These are phyloP conservation scores for Narcine bancroftii DNA, from an alignment of 2,113 vertebrate genomes.

Conservation along the genomic window DNA sequence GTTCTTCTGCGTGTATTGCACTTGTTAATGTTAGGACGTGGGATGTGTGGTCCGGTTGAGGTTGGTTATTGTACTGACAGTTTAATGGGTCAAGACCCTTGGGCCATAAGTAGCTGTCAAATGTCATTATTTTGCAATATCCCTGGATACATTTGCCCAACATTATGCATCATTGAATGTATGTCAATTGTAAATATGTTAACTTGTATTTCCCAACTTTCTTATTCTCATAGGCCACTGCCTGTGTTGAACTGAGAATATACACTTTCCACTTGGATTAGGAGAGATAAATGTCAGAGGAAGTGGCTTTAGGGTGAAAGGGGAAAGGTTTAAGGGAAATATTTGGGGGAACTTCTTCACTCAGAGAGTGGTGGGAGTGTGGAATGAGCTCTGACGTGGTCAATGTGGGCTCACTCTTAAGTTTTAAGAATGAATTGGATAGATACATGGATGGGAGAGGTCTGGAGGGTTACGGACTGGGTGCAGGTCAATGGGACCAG, in stretches of 20 bases:
- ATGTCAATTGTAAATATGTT: neutral
- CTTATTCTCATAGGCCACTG: neutral
- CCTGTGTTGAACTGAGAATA: neutral
- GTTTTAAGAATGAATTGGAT: too few species aligned
- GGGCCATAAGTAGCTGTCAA: neutral
- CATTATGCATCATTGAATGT: neutral
- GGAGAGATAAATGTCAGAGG: too few species aligned
- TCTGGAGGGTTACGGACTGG: too few species aligned
- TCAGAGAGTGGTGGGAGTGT: too few species aligned
- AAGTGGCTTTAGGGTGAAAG: too few species aligned
- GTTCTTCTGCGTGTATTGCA: neutral
- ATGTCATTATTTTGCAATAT: neutral
- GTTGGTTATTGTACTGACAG: neutral
- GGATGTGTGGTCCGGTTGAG: neutral
- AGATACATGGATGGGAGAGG: too few species aligned
- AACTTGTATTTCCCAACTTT: neutral
- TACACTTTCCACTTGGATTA: too few species aligned
- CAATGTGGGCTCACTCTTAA: too few species aligned
- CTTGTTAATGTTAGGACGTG: neutral
- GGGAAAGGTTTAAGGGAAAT: too few species aligned
- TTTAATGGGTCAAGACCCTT: neutral
- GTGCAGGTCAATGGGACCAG: too few species aligned
- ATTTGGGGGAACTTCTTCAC: too few species aligned
- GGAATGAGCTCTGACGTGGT: too few species aligned
- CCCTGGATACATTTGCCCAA: neutral